Percentiles rank a stretch among this genome's conserved stretches.
Conservation (phyloP, 1,140 invertebrate species). For the Drosophila erecta region DNA sequence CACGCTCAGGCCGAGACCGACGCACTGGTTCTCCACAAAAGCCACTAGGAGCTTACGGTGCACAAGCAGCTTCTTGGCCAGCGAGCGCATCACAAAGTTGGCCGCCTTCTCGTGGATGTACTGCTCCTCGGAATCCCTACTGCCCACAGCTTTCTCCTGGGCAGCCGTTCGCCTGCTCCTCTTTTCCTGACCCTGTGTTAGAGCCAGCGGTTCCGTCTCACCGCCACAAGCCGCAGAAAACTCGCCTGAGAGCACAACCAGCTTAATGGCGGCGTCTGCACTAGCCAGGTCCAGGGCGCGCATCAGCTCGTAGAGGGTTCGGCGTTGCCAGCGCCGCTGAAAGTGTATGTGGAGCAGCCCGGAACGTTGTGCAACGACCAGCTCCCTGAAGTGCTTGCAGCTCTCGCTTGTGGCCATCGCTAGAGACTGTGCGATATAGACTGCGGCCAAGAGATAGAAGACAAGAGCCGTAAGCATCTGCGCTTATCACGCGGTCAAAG, state of each 20-base stretch:
- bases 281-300: conserved; percentile 56
- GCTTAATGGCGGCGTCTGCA: conserved; percentile 39
- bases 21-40: conserved; percentile 96
- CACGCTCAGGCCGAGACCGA: conserved; percentile 94
- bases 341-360: conserved; percentile 87
- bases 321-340: conserved; percentile 88
- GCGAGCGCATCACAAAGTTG: conserved; percentile 86
- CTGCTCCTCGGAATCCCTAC: conserved; percentile 30
- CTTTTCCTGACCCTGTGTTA: conserved; percentile 12
- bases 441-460: background rate
- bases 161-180: conserved; percentile 1
- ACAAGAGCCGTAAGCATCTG: background rate
- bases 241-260: conserved; percentile 79
- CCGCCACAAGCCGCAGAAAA: conserved; percentile 91
- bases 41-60: conserved; percentile 96
- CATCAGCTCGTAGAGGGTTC: conserved; percentile 67
- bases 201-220: conserved; percentile 7
- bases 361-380: conserved; percentile 40
- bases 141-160: background rate
- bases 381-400: conserved; percentile 56
- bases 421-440: conserved; percentile 2
- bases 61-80: conserved; percentile 92
- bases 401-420: background rate
- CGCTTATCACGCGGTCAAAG: conserved; percentile 18
- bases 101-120: conserved; percentile 55